Percentiles rank a stretch among this genome's conserved stretches.
These are phyloP conservation scores for Anguilla marmorata DNA, from an alignment of 2,797 vertebrate genomes.

Conservation along the genomic window DNA sequence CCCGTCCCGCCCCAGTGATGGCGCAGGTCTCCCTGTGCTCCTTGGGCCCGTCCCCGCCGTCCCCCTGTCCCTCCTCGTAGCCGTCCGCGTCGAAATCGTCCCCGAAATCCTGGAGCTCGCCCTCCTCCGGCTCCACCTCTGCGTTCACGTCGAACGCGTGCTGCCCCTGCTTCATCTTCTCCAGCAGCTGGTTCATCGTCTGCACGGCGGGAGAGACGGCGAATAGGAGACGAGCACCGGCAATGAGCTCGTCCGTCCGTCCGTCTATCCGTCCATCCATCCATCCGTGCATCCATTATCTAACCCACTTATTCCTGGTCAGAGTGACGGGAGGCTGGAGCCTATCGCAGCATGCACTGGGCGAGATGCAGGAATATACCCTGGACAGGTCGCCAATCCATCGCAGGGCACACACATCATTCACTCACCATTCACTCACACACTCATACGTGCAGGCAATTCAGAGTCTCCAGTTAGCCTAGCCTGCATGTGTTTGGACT, in stretches of 20 bases:
- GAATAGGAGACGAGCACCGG: background rate
- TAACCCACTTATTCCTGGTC: no score
- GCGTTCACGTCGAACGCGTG: constrained; percentile 83
- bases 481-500: no score
- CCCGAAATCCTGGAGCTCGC: constrained; percentile 56
- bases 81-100: constrained; percentile 75
- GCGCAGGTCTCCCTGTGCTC: constrained; percentile 68
- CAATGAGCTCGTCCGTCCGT: background rate
- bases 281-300: no score
- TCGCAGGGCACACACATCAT: no score
- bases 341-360: no score
- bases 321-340: no score
- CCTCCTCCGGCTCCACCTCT: constrained; percentile 68
- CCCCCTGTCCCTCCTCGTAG: constrained; percentile 53
- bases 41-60: constrained; percentile 59
- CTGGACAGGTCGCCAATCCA: no score
- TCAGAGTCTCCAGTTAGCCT: no score
- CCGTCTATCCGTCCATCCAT: background rate
- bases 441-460: no score
- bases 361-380: no score
- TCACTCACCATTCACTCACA: no score
- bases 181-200: constrained; percentile 84
- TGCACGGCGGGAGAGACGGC: constrained; percentile 49
- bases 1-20: constrained; percentile 58
- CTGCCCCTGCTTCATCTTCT: constrained; percentile 85